phyloP scores from a whole-genome alignment of 2,797 vertebrate species.

The Sebastes diaconus region DNA sequence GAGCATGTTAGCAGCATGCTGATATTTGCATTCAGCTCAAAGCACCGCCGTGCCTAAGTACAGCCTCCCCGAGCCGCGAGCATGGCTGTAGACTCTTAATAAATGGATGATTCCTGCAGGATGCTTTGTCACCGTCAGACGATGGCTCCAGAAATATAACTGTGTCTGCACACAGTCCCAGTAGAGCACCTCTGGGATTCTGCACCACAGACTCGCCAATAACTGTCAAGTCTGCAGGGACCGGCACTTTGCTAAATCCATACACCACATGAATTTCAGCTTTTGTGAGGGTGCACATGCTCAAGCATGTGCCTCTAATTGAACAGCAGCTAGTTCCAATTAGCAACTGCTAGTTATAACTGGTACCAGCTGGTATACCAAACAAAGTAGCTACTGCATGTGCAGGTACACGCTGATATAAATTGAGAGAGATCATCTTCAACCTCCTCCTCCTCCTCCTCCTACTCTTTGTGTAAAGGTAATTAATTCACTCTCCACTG shows the following conservation, averaged over 20 bases:
- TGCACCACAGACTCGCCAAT: background rate
- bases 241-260: background rate
- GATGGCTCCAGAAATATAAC: background rate
- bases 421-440: background rate
- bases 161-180: background rate
- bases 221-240: background rate
- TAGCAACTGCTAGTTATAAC: background rate
- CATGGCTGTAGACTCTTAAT: background rate
- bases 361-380: background rate
- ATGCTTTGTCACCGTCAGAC: background rate
- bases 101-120: background rate
- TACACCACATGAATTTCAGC: background rate
- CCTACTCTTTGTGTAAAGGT: background rate
- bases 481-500: background rate
- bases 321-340: background rate
- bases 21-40: background rate
- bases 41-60: background rate
- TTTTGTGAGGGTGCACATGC: background rate
- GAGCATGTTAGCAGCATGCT: background rate
- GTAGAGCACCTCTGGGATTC: background rate
- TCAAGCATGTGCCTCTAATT: background rate
- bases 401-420: background rate
- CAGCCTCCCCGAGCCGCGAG: background rate
- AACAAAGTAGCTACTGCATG: background rate
- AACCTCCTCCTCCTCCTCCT: background rate